These are phyloP conservation scores for Mastomys coucha DNA, from an alignment of 2,113 vertebrate genomes.

Conservation along the genomic window DNA sequence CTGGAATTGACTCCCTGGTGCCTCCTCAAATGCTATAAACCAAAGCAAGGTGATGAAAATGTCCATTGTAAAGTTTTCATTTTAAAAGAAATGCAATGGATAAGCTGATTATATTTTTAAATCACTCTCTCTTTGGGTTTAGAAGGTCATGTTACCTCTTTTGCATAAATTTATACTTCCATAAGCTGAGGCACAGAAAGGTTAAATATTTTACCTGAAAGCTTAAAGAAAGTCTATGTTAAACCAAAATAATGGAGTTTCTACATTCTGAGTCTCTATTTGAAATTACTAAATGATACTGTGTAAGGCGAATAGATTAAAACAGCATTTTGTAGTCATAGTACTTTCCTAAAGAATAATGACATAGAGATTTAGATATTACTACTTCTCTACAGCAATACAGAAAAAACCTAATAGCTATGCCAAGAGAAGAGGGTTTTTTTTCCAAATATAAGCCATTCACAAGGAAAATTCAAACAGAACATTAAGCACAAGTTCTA, in stretches of 20 bases:
- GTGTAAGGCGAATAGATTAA: neutral
- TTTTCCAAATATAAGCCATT: slow-evolving; percentile 49
- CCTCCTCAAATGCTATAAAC: neutral
- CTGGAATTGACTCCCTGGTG: neutral
- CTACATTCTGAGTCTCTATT: neutral
- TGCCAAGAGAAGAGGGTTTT: neutral
- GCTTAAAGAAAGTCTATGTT: neutral
- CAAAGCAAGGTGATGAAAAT: neutral
- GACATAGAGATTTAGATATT: slow-evolving; percentile 12
- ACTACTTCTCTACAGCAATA: slow-evolving; percentile 12
- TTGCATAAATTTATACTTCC: neutral
- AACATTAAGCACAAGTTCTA: slow-evolving; percentile 3
- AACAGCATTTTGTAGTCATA: neutral
- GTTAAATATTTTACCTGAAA: neutral
- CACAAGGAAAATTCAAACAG: slow-evolving; percentile 30
- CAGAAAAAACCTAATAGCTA: slow-evolving; percentile 2
- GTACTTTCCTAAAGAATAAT: slow-evolving; percentile 46
- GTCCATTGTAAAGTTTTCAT: neutral
- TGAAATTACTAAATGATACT: slow-evolving; percentile 22
- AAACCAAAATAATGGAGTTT: neutral
- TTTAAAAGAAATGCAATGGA: neutral
- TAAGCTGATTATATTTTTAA: neutral
- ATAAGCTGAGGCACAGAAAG: neutral
- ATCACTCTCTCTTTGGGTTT: neutral
- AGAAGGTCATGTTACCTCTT: neutral